Evolutionary conservation across 2,113 vertebrate species (phyloP).

Genomic region (Boleophthalmus pectinirostris): DNA sequence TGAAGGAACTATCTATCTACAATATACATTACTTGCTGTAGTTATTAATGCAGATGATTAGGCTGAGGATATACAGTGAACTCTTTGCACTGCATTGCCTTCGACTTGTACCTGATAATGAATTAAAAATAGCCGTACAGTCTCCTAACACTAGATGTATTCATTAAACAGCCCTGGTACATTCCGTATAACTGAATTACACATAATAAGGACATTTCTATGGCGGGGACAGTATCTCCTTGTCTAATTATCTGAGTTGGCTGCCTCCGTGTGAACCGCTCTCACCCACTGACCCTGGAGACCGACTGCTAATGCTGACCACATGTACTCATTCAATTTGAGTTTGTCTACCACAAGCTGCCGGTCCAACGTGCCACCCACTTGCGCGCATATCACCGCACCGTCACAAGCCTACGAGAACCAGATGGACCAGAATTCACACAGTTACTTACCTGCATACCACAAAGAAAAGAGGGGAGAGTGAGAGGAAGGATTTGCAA

Average conservation of each 20-base stretch:
- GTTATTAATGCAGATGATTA: not conserved
- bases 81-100: not conserved
- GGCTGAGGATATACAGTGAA: not conserved
- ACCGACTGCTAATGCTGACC: slow-evolving; percentile 65
- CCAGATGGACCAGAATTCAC: slow-evolving; percentile 13
- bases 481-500: not conserved
- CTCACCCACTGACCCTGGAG: slow-evolving; percentile 60
- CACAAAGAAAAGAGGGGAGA: not conserved
- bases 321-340: slow-evolving; percentile 69
- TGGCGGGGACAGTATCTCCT: slow-evolving; percentile 27
- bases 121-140: not conserved
- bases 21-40: not conserved
- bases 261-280: slow-evolving; percentile 50
- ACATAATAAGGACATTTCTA: slow-evolving; percentile 8
- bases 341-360: slow-evolving; percentile 49
- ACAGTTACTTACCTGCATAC: not conserved
- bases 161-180: not conserved
- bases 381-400: slow-evolving; percentile 25
- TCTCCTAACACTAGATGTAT: not conserved
- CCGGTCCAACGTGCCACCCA: slow-evolving; percentile 24
- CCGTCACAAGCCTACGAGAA: slow-evolving; percentile 5
- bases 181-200: slow-evolving; percentile 24
- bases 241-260: slow-evolving; percentile 41
- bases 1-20: not conserved
- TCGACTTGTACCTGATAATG: not conserved